Conservation (phyloP, 2,113 vertebrate genomes). For the Larimichthys polyactis region DNA sequence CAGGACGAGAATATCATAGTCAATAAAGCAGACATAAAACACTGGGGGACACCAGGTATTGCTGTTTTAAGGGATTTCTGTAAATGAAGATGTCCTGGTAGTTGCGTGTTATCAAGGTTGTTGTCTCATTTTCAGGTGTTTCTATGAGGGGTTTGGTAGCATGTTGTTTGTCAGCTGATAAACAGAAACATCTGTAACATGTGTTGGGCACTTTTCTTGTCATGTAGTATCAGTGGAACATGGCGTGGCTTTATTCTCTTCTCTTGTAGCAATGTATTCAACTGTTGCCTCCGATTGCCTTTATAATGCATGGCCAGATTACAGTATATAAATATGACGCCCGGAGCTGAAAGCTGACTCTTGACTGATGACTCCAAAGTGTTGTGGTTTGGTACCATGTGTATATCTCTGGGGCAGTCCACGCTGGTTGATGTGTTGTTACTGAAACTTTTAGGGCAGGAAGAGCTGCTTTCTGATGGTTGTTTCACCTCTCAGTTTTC, state of each 20-base stretch:
- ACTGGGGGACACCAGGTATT: conserved; percentile 1
- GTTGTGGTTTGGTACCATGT: conserved; percentile 43
- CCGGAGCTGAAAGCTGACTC: conserved; percentile 21
- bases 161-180: conserved; percentile 26
- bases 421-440: conserved; percentile 14
- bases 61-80: conserved; percentile 30
- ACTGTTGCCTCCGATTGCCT: conserved; percentile 68
- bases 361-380: conserved; percentile 29
- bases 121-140: conserved; percentile 47
- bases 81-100: conserved; percentile 31
- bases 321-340: background rate
- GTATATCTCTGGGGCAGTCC: conserved; percentile 24
- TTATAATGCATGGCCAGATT: conserved; percentile 61
- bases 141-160: conserved; percentile 34
- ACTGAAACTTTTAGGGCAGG: conserved; percentile 6
- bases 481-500: background rate
- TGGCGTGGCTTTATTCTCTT: conserved; percentile 57
- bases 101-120: conserved; percentile 32
- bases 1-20: conserved; percentile 23
- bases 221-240: conserved; percentile 26
- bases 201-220: conserved; percentile 22
- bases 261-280: conserved; percentile 70
- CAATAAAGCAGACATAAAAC: conserved; percentile 3
- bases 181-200: conserved; percentile 9
- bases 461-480: background rate